phyloP scores from a whole-genome alignment of 2,888 invertebrate species.

The Eupithecia inturbata region DNA sequence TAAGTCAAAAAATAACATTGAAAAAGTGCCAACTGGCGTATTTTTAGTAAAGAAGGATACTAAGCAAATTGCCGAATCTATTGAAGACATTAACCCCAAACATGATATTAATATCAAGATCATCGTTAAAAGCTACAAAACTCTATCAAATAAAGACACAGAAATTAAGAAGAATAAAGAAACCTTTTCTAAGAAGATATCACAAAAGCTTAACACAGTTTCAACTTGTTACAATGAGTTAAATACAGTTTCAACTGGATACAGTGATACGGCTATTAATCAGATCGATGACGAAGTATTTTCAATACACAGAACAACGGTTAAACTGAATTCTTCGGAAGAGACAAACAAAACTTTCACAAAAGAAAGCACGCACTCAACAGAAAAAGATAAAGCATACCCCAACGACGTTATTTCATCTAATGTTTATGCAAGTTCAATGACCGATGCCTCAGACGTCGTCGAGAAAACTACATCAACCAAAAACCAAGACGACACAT shows the following conservation, averaged over 20 bases:
- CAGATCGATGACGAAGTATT: slow-evolving; percentile 50
- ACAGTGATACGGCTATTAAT: slow-evolving; percentile 50
- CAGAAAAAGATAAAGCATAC: slow-evolving; percentile 13
- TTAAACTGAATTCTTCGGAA: slow-evolving; percentile 56
- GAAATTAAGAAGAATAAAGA: slow-evolving; percentile 43
- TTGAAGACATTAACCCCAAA: slow-evolving; percentile 51
- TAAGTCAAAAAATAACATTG: slow-evolving; percentile 19
- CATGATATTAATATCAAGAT: slow-evolving; percentile 70
- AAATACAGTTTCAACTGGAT: slow-evolving; percentile 54
- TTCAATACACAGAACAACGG: slow-evolving; percentile 60
- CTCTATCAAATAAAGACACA: slow-evolving; percentile 46
- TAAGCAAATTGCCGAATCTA: slow-evolving; percentile 38
- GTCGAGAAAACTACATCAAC: slow-evolving; percentile 32
- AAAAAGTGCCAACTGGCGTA: slow-evolving; percentile 52
- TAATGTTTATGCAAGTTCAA: slow-evolving; percentile 36
- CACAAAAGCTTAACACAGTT: slow-evolving; percentile 66
- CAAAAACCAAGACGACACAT: slow-evolving; percentile 33
- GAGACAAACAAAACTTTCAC: slow-evolving; percentile 45
- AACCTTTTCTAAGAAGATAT: slow-evolving; percentile 61
- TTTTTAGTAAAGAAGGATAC: slow-evolving; percentile 54
- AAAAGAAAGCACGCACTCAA: slow-evolving; percentile 34
- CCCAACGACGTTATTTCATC: slow-evolving; percentile 38
- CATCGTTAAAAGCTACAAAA: slow-evolving; percentile 62
- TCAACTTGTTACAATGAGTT: slow-evolving; percentile 66
- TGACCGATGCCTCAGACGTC: slow-evolving; percentile 37